Percentiles rank a stretch among this genome's conserved stretches.
phyloP scores from a whole-genome alignment of 1,140 invertebrate genomes.

The Camponotus pennsylvanicus region DNA sequence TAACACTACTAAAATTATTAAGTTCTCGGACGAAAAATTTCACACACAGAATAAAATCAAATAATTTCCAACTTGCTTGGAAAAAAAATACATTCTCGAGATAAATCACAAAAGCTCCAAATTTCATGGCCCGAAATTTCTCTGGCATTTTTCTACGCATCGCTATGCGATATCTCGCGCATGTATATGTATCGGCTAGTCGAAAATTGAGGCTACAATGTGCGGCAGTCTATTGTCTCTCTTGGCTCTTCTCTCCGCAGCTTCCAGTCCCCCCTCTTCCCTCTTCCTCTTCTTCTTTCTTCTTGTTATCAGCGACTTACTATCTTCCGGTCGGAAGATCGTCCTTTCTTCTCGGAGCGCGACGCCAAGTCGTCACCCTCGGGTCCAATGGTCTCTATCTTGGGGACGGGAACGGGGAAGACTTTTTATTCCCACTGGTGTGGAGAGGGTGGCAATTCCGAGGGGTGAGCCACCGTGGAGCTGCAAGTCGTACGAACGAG shows the following conservation, averaged over 20 bases:
- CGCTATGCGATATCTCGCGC: background rate
- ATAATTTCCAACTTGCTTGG: background rate
- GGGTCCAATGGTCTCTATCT: conserved; percentile 42
- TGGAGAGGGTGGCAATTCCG: conserved; percentile 98
- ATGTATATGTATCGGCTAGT: conserved; percentile 78
- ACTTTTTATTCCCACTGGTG: conserved; percentile 96
- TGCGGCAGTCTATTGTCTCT: conserved; percentile 86
- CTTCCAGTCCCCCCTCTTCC: conserved; percentile 45
- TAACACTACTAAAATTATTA: background rate
- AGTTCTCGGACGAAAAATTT: background rate
- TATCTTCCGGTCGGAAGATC: conserved; percentile 63
- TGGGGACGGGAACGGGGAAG: conserved; percentile 75
- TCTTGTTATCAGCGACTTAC: conserved; percentile 45
- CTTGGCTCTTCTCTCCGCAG: conserved; percentile 79
- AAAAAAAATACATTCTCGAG: background rate
- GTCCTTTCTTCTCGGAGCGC: conserved; percentile 60
- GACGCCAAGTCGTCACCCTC: conserved; percentile 45
- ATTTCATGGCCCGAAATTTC: background rate
- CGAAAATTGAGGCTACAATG: conserved; percentile 82
- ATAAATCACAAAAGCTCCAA: background rate
- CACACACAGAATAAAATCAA: background rate
- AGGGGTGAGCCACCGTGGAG: conserved; percentile 98
- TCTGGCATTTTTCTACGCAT: conserved; percentile 32
- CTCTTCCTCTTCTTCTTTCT: conserved; percentile 1
- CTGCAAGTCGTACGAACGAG: conserved; percentile 88